Conservation (phyloP, 2,797 vertebrate species). For the Melanotaenia nigrans region DNA sequence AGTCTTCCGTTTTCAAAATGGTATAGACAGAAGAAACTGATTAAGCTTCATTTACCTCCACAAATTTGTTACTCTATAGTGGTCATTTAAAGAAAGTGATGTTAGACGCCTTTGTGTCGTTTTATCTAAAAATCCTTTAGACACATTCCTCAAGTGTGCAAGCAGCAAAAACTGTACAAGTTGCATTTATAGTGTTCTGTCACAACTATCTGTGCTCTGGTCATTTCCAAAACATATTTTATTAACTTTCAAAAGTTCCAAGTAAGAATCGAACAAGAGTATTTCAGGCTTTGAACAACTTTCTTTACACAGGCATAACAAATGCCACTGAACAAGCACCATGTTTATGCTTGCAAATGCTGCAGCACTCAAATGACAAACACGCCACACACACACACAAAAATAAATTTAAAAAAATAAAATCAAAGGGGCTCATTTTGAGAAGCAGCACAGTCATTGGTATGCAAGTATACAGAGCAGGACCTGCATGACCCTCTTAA, state of each 20-base stretch:
- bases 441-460: slow-evolving; percentile 34
- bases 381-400: slow-evolving; percentile 22
- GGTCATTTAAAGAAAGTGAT: slow-evolving; percentile 12
- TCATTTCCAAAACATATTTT: neutral
- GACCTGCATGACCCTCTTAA: slow-evolving; percentile 38
- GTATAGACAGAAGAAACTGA: slow-evolving; percentile 21
- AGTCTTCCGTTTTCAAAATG: slow-evolving; percentile 17
- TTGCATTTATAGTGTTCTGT: neutral
- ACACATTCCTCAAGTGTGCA: slow-evolving; percentile 3
- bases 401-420: neutral
- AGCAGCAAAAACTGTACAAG: slow-evolving; percentile 7
- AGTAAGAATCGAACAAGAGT: slow-evolving; percentile 5
- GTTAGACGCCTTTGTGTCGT: neutral
- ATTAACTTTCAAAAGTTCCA: neutral
- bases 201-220: neutral
- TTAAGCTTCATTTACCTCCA: slow-evolving; percentile 10
- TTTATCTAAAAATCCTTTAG: neutral
- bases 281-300: slow-evolving; percentile 25
- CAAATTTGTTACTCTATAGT: slow-evolving; percentile 5
- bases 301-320: slow-evolving; percentile 32
- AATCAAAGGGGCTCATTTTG: slow-evolving; percentile 27
- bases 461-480: slow-evolving; percentile 29
- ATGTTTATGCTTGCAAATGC: slow-evolving; percentile 46
- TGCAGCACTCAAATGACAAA: slow-evolving; percentile 37
- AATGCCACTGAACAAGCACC: slow-evolving; percentile 43